Conservation (phyloP, 1,140 invertebrate species). For the Philopotamus ludificatus region DNA sequence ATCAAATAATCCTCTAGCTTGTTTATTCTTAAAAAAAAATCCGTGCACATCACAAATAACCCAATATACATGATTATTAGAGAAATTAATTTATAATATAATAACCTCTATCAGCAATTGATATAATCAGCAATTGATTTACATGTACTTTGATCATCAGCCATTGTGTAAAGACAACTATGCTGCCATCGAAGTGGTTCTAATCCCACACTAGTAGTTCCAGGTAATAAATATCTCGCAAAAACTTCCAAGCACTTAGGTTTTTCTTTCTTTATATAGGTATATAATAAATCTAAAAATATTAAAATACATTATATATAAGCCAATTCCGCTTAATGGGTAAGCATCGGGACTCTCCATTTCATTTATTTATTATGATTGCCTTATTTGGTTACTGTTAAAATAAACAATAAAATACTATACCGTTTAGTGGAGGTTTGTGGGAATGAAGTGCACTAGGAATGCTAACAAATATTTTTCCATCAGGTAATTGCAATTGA, state of each 20-base stretch:
- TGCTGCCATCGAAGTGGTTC: conserved; percentile 83
- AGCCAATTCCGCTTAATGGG: no score
- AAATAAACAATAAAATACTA: background rate
- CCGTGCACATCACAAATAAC: no score
- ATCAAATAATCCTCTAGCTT: no score
- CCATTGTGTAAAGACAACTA: conserved; percentile 55
- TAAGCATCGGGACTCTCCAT: no score
- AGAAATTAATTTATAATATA: no score
- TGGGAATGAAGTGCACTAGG: conserved; percentile 90
- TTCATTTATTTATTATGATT: no score
- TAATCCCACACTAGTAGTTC: conserved; percentile 80
- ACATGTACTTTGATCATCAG: background rate
- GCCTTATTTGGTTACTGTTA: no score
- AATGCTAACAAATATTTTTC: conserved; percentile 74
- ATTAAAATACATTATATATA: conserved; percentile 26
- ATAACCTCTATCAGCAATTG: no score
- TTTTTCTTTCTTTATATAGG: conserved; percentile 58
- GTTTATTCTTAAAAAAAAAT: no score
- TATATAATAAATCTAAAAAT: conserved; percentile 64
- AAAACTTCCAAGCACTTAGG: conserved; percentile 82
- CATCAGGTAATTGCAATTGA: conserved; percentile 50
- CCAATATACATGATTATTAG: background rate
- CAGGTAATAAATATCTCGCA: conserved; percentile 81
- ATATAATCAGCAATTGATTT: no score
- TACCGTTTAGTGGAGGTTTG: conserved; percentile 68